Conservation (phyloP, 2,888 invertebrate genomes). For the Dexiosoma caninum region DNA sequence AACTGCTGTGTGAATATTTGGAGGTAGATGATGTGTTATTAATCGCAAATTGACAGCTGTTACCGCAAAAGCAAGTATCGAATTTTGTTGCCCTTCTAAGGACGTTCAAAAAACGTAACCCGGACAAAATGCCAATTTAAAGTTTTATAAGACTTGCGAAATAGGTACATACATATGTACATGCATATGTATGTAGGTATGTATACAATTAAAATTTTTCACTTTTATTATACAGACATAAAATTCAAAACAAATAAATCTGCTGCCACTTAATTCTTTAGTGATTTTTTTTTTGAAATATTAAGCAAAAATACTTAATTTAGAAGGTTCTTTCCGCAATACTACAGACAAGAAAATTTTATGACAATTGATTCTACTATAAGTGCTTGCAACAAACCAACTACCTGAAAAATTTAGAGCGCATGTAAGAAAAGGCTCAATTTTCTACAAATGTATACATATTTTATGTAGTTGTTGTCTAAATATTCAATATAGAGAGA, state of each 20-base stretch:
- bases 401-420: slow-evolving; percentile 35
- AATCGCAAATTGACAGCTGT: neutral
- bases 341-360: slow-evolving; percentile 27
- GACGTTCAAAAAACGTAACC: slow-evolving; percentile 25
- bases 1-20: slow-evolving; percentile 25
- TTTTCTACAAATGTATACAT: neutral
- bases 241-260: neutral
- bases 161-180: neutral
- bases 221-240: neutral
- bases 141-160: neutral
- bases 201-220: neutral
- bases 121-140: slow-evolving; percentile 25
- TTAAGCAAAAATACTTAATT: slow-evolving; percentile 4
- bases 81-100: slow-evolving; percentile 34
- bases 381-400: slow-evolving; percentile 35
- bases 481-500: slow-evolving; percentile 7
- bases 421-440: slow-evolving; percentile 47
- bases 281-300: slow-evolving; percentile 22
- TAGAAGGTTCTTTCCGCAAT: slow-evolving; percentile 19
- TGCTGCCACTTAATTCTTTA: slow-evolving; percentile 4
- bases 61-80: neutral
- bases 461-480: neutral
- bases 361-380: slow-evolving; percentile 42
- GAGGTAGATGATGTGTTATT: neutral
- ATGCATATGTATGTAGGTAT: too few relatives aligned